Percentiles rank a stretch among this genome's conserved stretches.
Evolutionary conservation across 2,113 vertebrate genomes (phyloP).

Genomic region (Leiothrix lutea): DNA sequence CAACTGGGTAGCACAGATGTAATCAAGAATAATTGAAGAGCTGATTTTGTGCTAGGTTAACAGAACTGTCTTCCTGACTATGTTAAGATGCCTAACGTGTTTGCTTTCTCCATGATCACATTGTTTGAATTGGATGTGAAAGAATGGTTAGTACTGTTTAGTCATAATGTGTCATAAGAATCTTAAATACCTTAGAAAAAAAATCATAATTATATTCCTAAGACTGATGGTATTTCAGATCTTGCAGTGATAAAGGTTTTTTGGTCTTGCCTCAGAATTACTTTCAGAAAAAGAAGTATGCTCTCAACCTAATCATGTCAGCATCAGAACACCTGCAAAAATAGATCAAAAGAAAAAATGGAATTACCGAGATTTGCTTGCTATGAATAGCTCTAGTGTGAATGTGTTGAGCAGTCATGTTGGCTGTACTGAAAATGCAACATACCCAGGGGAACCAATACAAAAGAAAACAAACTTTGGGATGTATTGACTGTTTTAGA

Average conservation of each 20-base stretch:
- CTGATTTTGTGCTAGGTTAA: constrained; percentile 16
- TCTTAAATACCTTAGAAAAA: constrained; percentile 10
- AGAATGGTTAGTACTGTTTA: constrained; percentile 20
- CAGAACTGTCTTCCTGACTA: neutral
- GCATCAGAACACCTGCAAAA: constrained; percentile 54
- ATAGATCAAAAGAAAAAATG: constrained; percentile 55
- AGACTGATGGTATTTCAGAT: constrained; percentile 18
- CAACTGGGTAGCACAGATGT: constrained; percentile 13
- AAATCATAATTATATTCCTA: neutral
- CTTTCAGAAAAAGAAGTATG: constrained; percentile 20
- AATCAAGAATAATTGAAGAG: constrained; percentile 27
- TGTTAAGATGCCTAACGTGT: neutral
- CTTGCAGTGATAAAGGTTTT: constrained; percentile 11
- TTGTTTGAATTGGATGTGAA: constrained; percentile 25
- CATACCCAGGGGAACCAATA: neutral
- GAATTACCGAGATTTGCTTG: constrained; percentile 33
- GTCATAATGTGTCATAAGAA: neutral
- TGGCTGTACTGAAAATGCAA: neutral
- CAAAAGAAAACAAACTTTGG: neutral
- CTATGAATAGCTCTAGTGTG: constrained; percentile 38
- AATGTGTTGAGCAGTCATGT: neutral
- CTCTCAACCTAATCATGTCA: constrained; percentile 32
- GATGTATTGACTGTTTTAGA: neutral
- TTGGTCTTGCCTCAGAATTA: constrained; percentile 8
- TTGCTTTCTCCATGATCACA: neutral